Percentiles rank a stretch among this genome's conserved stretches.
Conservation (phyloP, 1,140 invertebrate species). For the Arctopsyche grandis region DNA sequence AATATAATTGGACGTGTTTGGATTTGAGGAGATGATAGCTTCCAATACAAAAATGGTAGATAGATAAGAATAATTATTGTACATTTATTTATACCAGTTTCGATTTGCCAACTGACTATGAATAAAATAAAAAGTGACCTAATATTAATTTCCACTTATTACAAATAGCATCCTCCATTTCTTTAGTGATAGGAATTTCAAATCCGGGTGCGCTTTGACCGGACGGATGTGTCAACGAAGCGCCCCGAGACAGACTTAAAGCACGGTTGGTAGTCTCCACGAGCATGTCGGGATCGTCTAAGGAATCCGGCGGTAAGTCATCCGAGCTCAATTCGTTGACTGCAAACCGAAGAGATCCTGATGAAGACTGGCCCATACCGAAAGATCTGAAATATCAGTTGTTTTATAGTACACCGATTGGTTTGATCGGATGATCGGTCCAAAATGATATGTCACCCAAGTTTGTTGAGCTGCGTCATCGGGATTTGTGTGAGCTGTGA, state of each 20-base stretch:
- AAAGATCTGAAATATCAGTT: slow-evolving; percentile 47
- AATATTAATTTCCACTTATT: slow-evolving; percentile 86
- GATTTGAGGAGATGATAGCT: no score
- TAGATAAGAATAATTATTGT: no score
- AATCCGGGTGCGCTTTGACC: slow-evolving; percentile 57
- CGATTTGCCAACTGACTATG: neutral
- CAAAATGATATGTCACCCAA: slow-evolving; percentile 39
- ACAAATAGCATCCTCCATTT: slow-evolving; percentile 81
- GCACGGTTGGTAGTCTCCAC: slow-evolving; percentile 51
- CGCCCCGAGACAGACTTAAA: slow-evolving; percentile 32
- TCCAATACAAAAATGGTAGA: neutral
- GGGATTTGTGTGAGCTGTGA: slow-evolving; percentile 60
- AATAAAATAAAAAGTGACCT: slow-evolving; percentile 56
- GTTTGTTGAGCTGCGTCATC: slow-evolving; percentile 59
- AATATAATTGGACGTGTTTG: no score
- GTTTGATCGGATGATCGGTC: neutral
- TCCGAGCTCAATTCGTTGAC: slow-evolving; percentile 45
- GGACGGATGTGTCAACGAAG: slow-evolving; percentile 45
- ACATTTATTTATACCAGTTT: neutral
- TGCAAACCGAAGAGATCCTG: slow-evolving; percentile 46
- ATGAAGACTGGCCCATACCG: slow-evolving; percentile 48
- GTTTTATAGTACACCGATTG: neutral
- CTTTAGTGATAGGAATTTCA: slow-evolving; percentile 67
- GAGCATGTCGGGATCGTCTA: slow-evolving; percentile 48
- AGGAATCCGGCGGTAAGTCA: slow-evolving; percentile 41